Evolutionary conservation across 2,888 invertebrate species (phyloP), one percentile per base, ranked within the genome.

Genomic region (Auanema sp.): DNA sequence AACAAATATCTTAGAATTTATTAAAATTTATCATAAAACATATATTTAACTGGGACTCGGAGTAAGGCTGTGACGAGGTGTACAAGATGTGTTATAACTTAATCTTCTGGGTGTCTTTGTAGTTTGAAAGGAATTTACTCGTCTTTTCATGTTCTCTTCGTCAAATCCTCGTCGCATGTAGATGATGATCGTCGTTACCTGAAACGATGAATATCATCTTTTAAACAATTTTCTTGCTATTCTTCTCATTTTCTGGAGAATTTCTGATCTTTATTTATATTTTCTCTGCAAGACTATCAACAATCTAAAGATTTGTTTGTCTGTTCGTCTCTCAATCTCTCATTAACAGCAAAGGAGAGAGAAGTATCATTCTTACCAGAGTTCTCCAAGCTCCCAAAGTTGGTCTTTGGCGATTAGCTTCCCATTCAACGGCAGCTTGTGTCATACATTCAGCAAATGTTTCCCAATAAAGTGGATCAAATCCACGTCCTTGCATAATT

Each of bases 391-490:
- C 77, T 24, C 71, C 72, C 40, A 79, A 65, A 4, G 80, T 79
- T 21, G 78, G 75, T 54, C 80, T 73, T 25, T 75, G 71, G 8
- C 79, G 65, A 40, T 72, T 71, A 11, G 75, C 72, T n/a, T 77
- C 78, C 80, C 79, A 79, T 65, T 81, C 80, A 14, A 78, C 75
- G 1, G 80, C 78, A 0, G 80, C 74, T 60, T 80, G 77, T 1
- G 77, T 73, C 75, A 80, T 79, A 42, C 78, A 78, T 44, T 81
- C 81, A 0, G 79, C 76, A 56, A 82, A 82, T 2, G 85, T 75
- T 81, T 85, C 84, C 85, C 85, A 69, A 83, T 85, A 78, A 76
- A 81, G 74, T 60, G 84, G 59, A 76, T 84, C 67, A 77, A 84
- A 79, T 8, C 79, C 78, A 49, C 77, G 63, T 16, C 76, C 76